Conservation (phyloP, 2,113 vertebrate species). For the Phaethornis superciliosus region DNA sequence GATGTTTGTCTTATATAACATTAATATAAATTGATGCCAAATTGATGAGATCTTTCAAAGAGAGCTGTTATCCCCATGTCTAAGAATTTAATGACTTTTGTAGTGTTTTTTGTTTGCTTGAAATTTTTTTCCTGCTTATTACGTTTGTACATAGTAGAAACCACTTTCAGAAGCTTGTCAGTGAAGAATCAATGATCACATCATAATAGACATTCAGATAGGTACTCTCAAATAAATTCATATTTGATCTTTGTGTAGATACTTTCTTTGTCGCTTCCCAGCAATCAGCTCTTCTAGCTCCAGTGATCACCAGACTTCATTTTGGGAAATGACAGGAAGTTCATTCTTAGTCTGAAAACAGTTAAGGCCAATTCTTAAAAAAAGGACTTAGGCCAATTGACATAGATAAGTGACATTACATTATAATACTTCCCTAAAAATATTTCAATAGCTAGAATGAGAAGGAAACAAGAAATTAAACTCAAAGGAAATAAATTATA, state of each 20-base stretch:
- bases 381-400: not conserved
- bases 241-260: not conserved
- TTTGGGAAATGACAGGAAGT: not conserved
- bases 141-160: not conserved
- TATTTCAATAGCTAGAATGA: constrained; percentile 16
- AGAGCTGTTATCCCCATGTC: not conserved
- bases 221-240: constrained; percentile 4
- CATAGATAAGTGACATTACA: not conserved
- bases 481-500: not conserved
- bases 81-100: not conserved
- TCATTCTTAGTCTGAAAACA: not conserved
- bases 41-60: constrained; percentile 36
- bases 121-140: not conserved
- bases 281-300: constrained; percentile 1
- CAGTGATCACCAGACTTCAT: not conserved
- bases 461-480: not conserved
- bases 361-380: not conserved
- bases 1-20: not conserved
- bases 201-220: not conserved
- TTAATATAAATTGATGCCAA: not conserved
- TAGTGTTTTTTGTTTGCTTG: not conserved
- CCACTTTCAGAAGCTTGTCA: not conserved
- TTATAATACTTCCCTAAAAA: constrained; percentile 17
- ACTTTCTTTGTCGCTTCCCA: not conserved
- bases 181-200: not conserved